A percentile compares a stretch with the other conserved stretches of the same genome.
Conservation (phyloP, 2,888 invertebrate species). For the Leptopilina syphax region DNA sequence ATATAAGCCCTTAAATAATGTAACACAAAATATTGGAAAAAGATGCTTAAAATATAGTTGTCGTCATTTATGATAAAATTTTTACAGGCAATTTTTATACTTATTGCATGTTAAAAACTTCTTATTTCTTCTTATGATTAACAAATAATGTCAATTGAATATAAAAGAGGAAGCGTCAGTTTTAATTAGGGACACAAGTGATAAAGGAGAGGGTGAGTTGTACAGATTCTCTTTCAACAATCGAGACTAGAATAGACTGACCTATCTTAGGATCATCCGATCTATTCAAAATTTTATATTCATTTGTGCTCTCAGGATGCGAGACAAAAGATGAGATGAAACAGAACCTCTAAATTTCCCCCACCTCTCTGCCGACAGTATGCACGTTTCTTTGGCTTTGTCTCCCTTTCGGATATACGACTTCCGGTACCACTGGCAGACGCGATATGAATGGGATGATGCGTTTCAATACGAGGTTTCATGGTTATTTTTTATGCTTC, state of each 20-base stretch:
- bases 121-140: too few species aligned
- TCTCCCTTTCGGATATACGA: constrained; percentile 75
- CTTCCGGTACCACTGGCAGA: constrained; percentile 74
- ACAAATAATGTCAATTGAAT: constrained; percentile 25
- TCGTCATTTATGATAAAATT: too few species aligned
- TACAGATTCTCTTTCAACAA: constrained; percentile 25
- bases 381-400: constrained; percentile 71
- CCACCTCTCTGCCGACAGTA: constrained; percentile 45
- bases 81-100: too few species aligned
- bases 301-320: constrained; percentile 74
- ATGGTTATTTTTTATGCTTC: constrained; percentile 66
- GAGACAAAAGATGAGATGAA: constrained; percentile 76
- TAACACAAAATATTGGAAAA: too few species aligned
- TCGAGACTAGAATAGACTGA: constrained; percentile 70
- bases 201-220: constrained; percentile 19
- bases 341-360: constrained; percentile 69
- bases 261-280: constrained; percentile 76
- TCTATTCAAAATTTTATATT: constrained; percentile 73
- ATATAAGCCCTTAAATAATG: too few species aligned
- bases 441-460: constrained; percentile 74
- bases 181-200: constrained; percentile 59
- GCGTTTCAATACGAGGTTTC: constrained; percentile 69
- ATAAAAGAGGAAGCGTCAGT: constrained; percentile 50
- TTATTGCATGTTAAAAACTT: too few species aligned
- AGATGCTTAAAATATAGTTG: too few species aligned